phyloP scores from a whole-genome alignment of 2,113 vertebrate genomes.

The Anoura caudifer region DNA sequence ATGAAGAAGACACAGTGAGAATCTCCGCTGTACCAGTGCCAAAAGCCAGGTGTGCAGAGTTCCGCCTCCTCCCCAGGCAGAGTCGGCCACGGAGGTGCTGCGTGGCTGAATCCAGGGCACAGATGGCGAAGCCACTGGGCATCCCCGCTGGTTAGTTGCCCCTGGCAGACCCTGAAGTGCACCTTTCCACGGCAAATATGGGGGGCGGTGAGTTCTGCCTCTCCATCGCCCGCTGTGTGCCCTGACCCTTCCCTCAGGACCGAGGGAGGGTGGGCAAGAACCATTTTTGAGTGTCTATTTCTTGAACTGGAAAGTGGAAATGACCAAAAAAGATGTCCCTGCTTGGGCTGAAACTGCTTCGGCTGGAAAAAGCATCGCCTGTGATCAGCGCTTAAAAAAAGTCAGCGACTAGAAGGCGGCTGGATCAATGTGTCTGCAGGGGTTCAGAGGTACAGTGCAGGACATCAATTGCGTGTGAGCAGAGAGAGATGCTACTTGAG shows the following conservation, averaged over 20 bases:
- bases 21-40: fast-evolving
- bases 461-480: too few relatives aligned
- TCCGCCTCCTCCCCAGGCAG: too few relatives aligned
- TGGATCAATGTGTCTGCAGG: fast-evolving
- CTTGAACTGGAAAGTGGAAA: too few relatives aligned
- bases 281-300: neutral
- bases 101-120: fast-evolving
- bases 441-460: neutral
- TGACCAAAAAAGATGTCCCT: fast-evolving
- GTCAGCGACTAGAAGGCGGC: fast-evolving
- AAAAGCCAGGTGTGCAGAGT: neutral
- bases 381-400: fast-evolving
- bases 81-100: fast-evolving
- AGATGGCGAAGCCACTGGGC: fast-evolving
- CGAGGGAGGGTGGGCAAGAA: too few relatives aligned
- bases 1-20: fast-evolving
- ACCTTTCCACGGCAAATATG: fast-evolving
- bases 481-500: neutral
- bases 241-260: too few relatives aligned
- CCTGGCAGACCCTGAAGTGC: fast-evolving
- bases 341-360: too few relatives aligned
- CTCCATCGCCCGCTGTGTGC: too few relatives aligned
- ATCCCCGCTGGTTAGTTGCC: too few relatives aligned
- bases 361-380: neutral
- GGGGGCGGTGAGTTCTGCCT: fast-evolving